These are phyloP conservation scores for Drosophila cognata DNA, from an alignment of 2,888 invertebrate species.

Conservation along the genomic window DNA sequence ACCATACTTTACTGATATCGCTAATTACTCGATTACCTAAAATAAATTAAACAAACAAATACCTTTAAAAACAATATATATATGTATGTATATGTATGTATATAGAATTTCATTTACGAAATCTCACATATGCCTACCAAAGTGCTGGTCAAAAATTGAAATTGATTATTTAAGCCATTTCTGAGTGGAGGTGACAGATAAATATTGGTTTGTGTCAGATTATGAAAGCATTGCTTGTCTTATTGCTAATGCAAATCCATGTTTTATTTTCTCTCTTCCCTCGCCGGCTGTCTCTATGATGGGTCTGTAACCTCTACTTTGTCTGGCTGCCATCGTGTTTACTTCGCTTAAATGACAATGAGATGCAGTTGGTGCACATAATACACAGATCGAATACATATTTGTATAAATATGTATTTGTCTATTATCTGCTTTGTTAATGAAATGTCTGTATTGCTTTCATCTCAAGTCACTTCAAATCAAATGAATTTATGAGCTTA, in stretches of 20 bases:
- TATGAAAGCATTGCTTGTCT: constrained; percentile 27
- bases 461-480: constrained; percentile 8
- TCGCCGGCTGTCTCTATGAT: neutral
- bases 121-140: constrained; percentile 17
- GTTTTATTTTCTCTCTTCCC: constrained; percentile 15
- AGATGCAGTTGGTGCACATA: constrained; percentile 24
- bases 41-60: constrained; percentile 43
- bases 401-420: neutral
- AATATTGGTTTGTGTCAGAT: constrained; percentile 8
- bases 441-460: constrained; percentile 33
- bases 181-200: neutral
- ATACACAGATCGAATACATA: neutral
- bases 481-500: constrained; percentile 7
- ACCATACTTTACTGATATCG: neutral
- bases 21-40: constrained; percentile 3
- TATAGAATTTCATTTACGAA: neutral
- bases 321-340: constrained; percentile 20
- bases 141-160: constrained; percentile 13
- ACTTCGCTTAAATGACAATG: constrained; percentile 13
- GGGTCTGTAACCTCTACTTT: constrained; percentile 8
- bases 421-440: constrained; percentile 35
- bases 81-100: too few relatives aligned
- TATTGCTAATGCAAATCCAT: constrained; percentile 59
- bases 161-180: neutral
- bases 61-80: too few relatives aligned